Percentiles rank a stretch among this genome's conserved stretches.
phyloP scores from a whole-genome alignment of 1,140 invertebrate species.

The Apis mellifera region DNA sequence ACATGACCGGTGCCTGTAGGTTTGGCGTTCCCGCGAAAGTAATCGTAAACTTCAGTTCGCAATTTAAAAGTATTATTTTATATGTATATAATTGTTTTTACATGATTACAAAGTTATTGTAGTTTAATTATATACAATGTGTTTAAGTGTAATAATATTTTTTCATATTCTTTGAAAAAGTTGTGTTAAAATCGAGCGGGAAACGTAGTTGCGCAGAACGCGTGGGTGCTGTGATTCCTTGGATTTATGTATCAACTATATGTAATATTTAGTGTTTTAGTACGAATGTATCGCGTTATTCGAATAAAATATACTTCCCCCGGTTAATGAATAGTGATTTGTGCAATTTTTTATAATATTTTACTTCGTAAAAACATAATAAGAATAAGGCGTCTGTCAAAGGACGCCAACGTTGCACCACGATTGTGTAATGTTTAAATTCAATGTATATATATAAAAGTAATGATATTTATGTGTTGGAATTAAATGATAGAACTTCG shows the following conservation, averaged over 20 bases:
- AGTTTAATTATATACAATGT: neutral
- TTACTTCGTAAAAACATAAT: neutral
- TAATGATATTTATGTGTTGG: neutral
- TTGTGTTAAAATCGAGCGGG: conserved; percentile 37
- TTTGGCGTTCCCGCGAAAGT: conserved; percentile 69
- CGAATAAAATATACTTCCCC: neutral
- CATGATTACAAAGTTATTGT: neutral
- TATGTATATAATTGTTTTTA: neutral
- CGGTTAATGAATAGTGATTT: neutral
- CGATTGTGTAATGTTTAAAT: conserved; percentile 1
- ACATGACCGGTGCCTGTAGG: conserved; percentile 60
- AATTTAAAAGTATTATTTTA: neutral
- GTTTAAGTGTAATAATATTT: neutral
- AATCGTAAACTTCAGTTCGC: conserved; percentile 20
- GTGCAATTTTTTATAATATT: neutral
- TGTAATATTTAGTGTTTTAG: neutral
- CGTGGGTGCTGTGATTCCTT: conserved; percentile 19
- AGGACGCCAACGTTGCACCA: conserved; percentile 26
- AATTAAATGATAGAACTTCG: neutral
- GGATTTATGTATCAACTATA: conserved; percentile 19
- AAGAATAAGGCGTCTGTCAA: neutral
- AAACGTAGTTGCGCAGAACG: conserved; percentile 33
- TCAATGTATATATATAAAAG: neutral
- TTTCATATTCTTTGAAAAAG: neutral
- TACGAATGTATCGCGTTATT: neutral